A percentile compares a stretch with the other conserved stretches of the same genome.
phyloP scores from a whole-genome alignment of 1,140 invertebrate genomes.

The Hypsibius dujardini region DNA sequence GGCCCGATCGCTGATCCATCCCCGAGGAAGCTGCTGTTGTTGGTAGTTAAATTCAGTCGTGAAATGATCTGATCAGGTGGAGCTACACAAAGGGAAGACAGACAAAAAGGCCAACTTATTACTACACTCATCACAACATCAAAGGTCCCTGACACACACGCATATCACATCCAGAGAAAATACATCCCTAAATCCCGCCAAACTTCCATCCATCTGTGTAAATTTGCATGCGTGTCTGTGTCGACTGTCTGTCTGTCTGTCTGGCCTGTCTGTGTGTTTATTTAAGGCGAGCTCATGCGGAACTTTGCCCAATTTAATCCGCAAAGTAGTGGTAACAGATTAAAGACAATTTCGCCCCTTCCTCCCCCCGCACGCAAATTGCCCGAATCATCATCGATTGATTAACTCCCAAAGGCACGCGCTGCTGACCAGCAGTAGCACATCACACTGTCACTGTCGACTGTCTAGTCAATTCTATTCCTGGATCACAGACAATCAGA shows the following conservation, averaged over 20 bases:
- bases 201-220: too few species aligned
- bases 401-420: background rate
- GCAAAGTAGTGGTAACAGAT: background rate
- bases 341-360: background rate
- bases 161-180: too few species aligned
- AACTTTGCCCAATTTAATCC: conserved; percentile 14
- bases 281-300: background rate
- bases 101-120: too few species aligned
- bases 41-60: background rate
- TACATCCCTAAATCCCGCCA: too few species aligned
- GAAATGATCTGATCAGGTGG: conserved; percentile 17
- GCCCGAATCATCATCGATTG: conserved; percentile 16
- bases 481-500: too few species aligned
- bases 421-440: too few species aligned
- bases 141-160: too few species aligned
- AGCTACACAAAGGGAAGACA: background rate
- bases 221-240: too few species aligned
- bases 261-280: background rate
- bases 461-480: too few species aligned
- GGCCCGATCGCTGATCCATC: conserved; percentile 7
- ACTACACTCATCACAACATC: too few species aligned
- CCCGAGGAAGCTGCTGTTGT: conserved; percentile 2
- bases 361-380: background rate
- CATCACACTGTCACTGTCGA: too few species aligned
- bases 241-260: too few species aligned